phyloP scores from a whole-genome alignment of 1,140 invertebrate species.

The Rhagoletis pomonella region DNA sequence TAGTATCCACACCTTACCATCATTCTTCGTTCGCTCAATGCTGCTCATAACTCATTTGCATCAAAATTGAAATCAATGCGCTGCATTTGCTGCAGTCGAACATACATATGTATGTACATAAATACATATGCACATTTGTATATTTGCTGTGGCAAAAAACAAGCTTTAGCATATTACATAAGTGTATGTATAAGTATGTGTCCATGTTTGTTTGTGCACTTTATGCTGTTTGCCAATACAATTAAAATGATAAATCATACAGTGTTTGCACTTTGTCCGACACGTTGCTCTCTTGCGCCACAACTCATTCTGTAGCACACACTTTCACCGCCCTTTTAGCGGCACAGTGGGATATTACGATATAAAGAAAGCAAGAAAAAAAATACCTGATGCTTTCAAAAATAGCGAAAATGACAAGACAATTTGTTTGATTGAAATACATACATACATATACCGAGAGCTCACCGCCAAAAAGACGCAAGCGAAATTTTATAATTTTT shows the following conservation, averaged over 20 bases:
- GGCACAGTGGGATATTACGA: too few relatives aligned
- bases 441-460: too few relatives aligned
- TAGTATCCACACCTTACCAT: neutral
- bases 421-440: too few relatives aligned
- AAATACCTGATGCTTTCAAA: too few relatives aligned
- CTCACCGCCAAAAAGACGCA: too few relatives aligned
- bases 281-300: neutral
- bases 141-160: constrained; percentile 23
- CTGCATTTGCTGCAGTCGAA: neutral
- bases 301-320: too few relatives aligned
- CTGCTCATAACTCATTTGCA: constrained; percentile 22
- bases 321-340: too few relatives aligned
- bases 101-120: neutral
- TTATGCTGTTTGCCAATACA: constrained; percentile 33
- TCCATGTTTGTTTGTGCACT: neutral
- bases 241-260: constrained; percentile 48
- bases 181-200: neutral
- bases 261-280: constrained; percentile 37
- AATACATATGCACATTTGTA: neutral
- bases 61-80: constrained; percentile 45
- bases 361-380: too few relatives aligned
- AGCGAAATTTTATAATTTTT: too few relatives aligned
- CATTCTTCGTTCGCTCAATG: neutral
- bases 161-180: neutral
- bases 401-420: too few relatives aligned